A percentile compares a stretch with the other conserved stretches of the same genome.
Evolutionary conservation across 2,888 invertebrate species (phyloP).

Genomic region (Diloba caeruleocephala): DNA sequence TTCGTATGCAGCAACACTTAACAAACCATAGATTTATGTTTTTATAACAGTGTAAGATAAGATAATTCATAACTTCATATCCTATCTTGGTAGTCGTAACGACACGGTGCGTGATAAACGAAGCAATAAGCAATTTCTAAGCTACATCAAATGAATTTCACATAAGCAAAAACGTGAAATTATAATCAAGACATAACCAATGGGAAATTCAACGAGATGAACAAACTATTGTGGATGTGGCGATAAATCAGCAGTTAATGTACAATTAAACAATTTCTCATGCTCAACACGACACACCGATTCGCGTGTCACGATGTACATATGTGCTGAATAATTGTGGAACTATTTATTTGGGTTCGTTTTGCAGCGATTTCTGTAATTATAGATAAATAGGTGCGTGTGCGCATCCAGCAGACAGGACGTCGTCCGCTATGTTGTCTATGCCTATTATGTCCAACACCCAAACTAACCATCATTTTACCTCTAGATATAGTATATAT

Average conservation of each 20-base stretch:
- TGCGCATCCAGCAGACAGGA: slow-evolving; percentile 26
- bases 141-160: slow-evolving; percentile 46
- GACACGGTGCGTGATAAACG: slow-evolving; percentile 35
- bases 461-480: slow-evolving; percentile 38
- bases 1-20: slow-evolving; percentile 54
- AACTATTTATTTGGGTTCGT: slow-evolving; percentile 17
- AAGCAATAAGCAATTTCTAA: slow-evolving; percentile 44
- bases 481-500: slow-evolving; percentile 10
- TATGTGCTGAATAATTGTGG: slow-evolving; percentile 23
- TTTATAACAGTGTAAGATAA: slow-evolving; percentile 48
- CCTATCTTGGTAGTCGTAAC: slow-evolving; percentile 28
- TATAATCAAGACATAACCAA: slow-evolving; percentile 49
- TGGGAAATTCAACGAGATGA: slow-evolving; percentile 60
- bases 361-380: slow-evolving; percentile 33
- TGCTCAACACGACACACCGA: slow-evolving; percentile 61
- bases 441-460: slow-evolving; percentile 31
- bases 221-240: slow-evolving; percentile 49
- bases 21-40: slow-evolving; percentile 57
- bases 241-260: slow-evolving; percentile 61
- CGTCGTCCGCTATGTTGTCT: slow-evolving; percentile 38
- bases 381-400: slow-evolving; percentile 28
- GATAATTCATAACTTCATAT: slow-evolving; percentile 29
- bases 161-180: slow-evolving; percentile 57
- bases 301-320: slow-evolving; percentile 57
- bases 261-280: slow-evolving; percentile 70